These are phyloP conservation scores for Gobio gobio DNA, from an alignment of 2,113 vertebrate genomes.

Conservation along the genomic window DNA sequence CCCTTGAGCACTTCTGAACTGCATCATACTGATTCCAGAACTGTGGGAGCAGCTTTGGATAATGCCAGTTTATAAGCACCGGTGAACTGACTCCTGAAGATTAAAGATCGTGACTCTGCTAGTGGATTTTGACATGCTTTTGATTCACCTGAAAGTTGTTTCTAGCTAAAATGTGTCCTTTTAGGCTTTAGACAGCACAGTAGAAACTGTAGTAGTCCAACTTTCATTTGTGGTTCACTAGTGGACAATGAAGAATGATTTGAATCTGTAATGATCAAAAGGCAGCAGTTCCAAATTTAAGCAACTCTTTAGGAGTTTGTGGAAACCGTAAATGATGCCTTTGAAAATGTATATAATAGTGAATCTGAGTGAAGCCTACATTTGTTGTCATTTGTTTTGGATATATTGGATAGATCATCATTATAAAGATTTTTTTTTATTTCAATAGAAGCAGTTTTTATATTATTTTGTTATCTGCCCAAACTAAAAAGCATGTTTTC, in stretches of 20 bases:
- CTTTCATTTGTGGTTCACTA: neutral
- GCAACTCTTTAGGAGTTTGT: neutral
- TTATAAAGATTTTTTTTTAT: neutral
- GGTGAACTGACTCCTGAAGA: neutral
- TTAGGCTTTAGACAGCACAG: neutral
- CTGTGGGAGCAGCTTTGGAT: neutral
- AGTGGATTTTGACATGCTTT: neutral
- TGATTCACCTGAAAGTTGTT: neutral
- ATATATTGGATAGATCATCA: slow-evolving; percentile 3
- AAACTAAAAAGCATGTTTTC: neutral
- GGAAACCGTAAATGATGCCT: slow-evolving; percentile 15
- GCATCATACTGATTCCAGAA: slow-evolving; percentile 60
- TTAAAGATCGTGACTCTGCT: neutral
- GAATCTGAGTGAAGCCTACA: slow-evolving; percentile 29
- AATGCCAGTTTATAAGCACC: neutral
- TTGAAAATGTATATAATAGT: slow-evolving; percentile 37
- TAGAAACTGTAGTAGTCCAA: neutral
- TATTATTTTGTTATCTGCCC: neutral
- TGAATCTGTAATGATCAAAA: neutral
- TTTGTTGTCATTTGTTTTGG: slow-evolving; percentile 51
- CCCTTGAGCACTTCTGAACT: slow-evolving; percentile 73
- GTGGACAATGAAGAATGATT: neutral
- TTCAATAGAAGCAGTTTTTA: neutral
- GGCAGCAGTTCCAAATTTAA: neutral
- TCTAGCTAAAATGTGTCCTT: neutral